phyloP scores from a whole-genome alignment of 2,797 vertebrate genomes.

The Coregonus suidteri region DNA sequence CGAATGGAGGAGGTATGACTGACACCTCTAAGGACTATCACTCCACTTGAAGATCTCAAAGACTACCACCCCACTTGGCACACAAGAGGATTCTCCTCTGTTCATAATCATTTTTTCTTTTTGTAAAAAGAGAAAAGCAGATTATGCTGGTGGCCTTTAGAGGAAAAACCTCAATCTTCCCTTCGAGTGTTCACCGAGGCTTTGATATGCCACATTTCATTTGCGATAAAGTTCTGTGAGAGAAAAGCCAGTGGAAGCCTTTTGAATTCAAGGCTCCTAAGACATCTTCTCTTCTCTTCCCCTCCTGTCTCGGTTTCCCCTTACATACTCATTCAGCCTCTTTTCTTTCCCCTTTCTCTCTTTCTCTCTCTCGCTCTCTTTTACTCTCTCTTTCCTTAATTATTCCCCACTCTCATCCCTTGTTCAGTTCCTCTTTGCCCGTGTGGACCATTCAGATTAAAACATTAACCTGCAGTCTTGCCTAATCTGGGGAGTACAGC shows the following conservation, averaged over 20 bases:
- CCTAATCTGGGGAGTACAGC: conserved; percentile 69
- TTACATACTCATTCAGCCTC: background rate
- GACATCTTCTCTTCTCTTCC: background rate
- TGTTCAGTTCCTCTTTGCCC: conserved; percentile 33
- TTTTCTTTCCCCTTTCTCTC: background rate
- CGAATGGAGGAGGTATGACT: background rate
- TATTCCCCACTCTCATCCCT: conserved; percentile 33
- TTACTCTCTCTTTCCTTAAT: conserved; percentile 7
- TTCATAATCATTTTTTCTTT: background rate
- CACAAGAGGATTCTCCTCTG: too few relatives aligned
- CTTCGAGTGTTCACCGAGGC: conserved; percentile 9
- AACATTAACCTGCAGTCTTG: conserved; percentile 50
- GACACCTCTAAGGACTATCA: background rate
- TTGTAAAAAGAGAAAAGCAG: background rate
- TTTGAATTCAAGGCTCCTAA: conserved; percentile 28
- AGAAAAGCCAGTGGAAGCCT: background rate
- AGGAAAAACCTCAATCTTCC: background rate
- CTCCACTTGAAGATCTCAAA: background rate
- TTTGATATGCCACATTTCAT: conserved; percentile 34
- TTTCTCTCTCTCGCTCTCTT: background rate
- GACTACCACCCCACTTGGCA: too few relatives aligned
- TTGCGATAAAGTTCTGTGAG: conserved; percentile 30
- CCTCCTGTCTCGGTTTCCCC: background rate
- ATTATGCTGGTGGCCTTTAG: conserved; percentile 19
- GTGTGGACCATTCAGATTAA: conserved; percentile 50